Evolutionary conservation across 2,797 vertebrate species (phyloP).

Genomic region (Pantherophis alleghaniensis): DNA sequence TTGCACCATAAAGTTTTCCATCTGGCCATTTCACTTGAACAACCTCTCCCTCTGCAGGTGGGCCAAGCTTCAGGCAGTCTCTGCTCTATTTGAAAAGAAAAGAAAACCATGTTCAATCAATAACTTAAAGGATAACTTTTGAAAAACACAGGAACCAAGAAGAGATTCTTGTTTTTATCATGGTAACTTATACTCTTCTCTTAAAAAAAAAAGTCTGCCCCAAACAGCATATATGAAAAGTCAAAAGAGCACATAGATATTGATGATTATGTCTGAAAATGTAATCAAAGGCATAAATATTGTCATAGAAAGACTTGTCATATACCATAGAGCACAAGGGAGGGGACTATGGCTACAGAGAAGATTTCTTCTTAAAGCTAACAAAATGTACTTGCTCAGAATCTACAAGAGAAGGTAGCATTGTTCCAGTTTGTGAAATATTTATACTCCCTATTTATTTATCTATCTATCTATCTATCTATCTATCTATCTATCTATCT

Average conservation of each 20-base stretch:
- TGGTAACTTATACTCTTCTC: constrained; percentile 30
- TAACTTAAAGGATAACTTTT: constrained; percentile 34
- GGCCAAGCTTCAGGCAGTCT: constrained; percentile 88
- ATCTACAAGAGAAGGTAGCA: not conserved
- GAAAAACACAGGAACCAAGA: constrained; percentile 51
- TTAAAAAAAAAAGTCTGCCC: not conserved
- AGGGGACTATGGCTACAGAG: not conserved
- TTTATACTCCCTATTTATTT: not conserved
- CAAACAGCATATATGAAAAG: constrained; percentile 16
- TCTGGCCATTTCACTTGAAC: constrained; percentile 98
- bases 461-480: no score
- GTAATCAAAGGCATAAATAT: not conserved
- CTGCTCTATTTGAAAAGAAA: constrained; percentile 80
- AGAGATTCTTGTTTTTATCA: constrained; percentile 27
- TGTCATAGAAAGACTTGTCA: not conserved
- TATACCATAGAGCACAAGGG: not conserved
- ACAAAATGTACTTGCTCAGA: not conserved
- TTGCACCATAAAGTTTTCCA: constrained; percentile 92
- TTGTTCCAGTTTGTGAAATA: not conserved
- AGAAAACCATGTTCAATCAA: constrained; percentile 49
- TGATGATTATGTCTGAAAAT: not conserved
- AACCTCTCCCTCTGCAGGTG: constrained; percentile 89
- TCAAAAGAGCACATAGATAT: not conserved
- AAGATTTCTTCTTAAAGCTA: not conserved
- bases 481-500: no score